Evolutionary conservation across 2,888 invertebrate species (phyloP).

Genomic region (Ceramica pisi): DNA sequence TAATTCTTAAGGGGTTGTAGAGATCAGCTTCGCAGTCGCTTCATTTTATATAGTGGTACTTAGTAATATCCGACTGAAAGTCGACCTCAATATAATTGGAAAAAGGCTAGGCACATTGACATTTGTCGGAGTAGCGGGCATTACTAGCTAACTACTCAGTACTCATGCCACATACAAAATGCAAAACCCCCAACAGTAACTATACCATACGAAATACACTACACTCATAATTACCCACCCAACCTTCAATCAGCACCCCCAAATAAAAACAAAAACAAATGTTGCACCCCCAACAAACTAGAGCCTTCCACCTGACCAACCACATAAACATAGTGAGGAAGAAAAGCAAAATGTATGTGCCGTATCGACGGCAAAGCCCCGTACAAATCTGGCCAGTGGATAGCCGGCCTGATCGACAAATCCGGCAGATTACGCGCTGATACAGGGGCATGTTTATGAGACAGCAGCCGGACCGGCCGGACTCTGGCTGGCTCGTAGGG

Average conservation of each 20-base stretch:
- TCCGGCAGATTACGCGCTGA: constrained; percentile 91
- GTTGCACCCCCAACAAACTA: constrained; percentile 71
- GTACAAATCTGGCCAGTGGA: constrained; percentile 90
- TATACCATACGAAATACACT: background rate
- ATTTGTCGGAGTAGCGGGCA: no score
- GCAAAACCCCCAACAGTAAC: background rate
- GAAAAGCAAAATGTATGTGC: constrained; percentile 89
- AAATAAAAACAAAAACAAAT: constrained; percentile 57
- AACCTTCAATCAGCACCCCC: constrained; percentile 17
- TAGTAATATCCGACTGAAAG: no score
- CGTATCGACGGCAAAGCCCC: constrained; percentile 87
- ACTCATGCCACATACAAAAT: background rate
- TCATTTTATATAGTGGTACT: no score
- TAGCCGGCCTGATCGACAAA: constrained; percentile 90
- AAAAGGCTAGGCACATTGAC: no score
- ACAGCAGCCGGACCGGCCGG: constrained; percentile 81
- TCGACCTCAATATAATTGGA: no score
- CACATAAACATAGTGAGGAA: constrained; percentile 87
- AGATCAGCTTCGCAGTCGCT: no score
- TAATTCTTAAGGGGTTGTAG: no score
- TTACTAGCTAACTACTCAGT: no score
- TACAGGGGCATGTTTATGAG: constrained; percentile 90
- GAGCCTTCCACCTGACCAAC: constrained; percentile 80
- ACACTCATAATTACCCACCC: constrained; percentile 16
- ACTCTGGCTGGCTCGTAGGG: constrained; percentile 78